Conservation (phyloP, 37 sponge, comb jelly and placozoan species). For the Oopsacas minuta region DNA sequence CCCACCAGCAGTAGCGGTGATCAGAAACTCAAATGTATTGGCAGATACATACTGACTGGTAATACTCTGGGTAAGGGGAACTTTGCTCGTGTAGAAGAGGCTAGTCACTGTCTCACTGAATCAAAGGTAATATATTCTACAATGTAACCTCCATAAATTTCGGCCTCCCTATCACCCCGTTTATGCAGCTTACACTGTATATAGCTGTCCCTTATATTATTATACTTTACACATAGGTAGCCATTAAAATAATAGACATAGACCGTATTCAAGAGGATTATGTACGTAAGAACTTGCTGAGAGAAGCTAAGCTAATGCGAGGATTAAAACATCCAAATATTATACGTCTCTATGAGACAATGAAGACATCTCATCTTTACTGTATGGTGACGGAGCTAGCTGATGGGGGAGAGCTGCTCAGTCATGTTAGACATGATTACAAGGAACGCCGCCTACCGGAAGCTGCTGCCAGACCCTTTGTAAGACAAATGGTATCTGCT, state of each 20-base stretch:
- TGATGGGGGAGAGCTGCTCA: slow-evolving; percentile 84
- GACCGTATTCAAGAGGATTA: slow-evolving; percentile 93
- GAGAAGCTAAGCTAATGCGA: slow-evolving; percentile 84
- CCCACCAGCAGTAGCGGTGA: slow-evolving; percentile 33
- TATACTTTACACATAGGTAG: slow-evolving; percentile 54
- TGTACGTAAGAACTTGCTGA: slow-evolving; percentile 76
- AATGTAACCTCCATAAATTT: too few species aligned
- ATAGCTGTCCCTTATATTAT: neutral
- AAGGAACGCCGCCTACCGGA: slow-evolving; percentile 65
- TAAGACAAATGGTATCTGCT: slow-evolving; percentile 84
- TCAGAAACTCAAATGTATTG: slow-evolving; percentile 80
- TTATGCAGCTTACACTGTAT: neutral
- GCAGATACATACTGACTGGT: slow-evolving; percentile 72
- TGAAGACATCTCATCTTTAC: slow-evolving; percentile 83
- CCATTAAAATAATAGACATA: slow-evolving; percentile 89
- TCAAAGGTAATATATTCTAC: slow-evolving; percentile 87
- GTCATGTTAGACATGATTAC: slow-evolving; percentile 67
- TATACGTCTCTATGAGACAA: slow-evolving; percentile 93
- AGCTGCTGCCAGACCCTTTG: slow-evolving; percentile 57
- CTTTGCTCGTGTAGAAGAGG: slow-evolving; percentile 89
- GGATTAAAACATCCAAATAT: slow-evolving; percentile 88
- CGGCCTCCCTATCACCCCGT: too few species aligned
- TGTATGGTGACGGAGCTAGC: slow-evolving; percentile 89
- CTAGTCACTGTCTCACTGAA: slow-evolving; percentile 70
- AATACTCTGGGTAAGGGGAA: slow-evolving; percentile 90